Percentiles rank a stretch among this genome's conserved stretches.
phyloP scores from a whole-genome alignment of 1,140 invertebrate species.

The Liolophura sinensis region DNA sequence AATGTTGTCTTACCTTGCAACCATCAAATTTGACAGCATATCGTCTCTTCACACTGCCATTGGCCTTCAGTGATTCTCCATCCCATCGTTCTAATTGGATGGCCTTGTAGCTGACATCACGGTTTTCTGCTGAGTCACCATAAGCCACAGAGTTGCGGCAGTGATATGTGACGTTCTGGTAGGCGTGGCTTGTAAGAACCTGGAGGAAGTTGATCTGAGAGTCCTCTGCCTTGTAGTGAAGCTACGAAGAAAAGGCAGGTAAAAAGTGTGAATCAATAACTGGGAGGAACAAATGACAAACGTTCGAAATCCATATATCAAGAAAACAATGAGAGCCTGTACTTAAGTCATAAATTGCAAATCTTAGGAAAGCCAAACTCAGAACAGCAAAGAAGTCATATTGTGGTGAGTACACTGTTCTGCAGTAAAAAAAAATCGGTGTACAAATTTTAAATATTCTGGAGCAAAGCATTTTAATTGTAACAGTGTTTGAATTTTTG shows the following conservation, averaged over 20 bases:
- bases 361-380: no score
- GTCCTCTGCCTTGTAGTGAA: slow-evolving; percentile 82
- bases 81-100: slow-evolving; percentile 78
- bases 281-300: no score
- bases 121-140: slow-evolving; percentile 64
- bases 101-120: slow-evolving; percentile 69
- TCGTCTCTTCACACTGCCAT: slow-evolving; percentile 76
- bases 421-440: no score
- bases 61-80: slow-evolving; percentile 77
- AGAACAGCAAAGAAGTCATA: no score
- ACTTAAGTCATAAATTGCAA: no score
- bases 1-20: slow-evolving; percentile 71
- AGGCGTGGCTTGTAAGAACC: slow-evolving; percentile 71
- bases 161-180: slow-evolving; percentile 83
- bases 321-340: no score
- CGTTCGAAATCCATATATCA: no score
- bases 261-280: no score
- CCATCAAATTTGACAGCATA: slow-evolving; percentile 69
- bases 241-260: slow-evolving; percentile 62
- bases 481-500: no score
- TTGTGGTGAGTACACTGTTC: no score
- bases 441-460: no score
- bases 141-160: slow-evolving; percentile 82
- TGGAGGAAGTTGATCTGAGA: slow-evolving; percentile 85
- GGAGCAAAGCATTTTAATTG: no score